A percentile compares a stretch with the other conserved stretches of the same genome.
Conservation (phyloP, 2,888 invertebrate species). For the Listrodromus nycthemerus region DNA sequence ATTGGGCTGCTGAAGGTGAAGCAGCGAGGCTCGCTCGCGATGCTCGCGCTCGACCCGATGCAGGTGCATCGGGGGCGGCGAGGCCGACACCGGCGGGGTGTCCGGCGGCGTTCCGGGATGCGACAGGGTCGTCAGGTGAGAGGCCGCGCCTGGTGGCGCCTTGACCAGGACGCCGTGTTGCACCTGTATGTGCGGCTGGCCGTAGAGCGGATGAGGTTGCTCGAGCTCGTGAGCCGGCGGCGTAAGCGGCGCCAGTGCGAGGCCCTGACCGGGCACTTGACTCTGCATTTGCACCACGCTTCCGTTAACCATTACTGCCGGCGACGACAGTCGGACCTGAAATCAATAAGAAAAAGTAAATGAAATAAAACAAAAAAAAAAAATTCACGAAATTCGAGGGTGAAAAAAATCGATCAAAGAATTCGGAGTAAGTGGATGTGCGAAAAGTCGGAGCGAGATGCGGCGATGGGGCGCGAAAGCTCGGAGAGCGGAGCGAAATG, state of each 20-base stretch:
- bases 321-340: constrained; percentile 80
- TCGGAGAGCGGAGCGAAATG: too few relatives aligned
- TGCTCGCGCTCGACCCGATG: constrained; percentile 79
- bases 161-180: constrained; percentile 82
- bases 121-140: constrained; percentile 80
- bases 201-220: constrained; percentile 81
- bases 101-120: constrained; percentile 94
- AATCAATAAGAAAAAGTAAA: background rate
- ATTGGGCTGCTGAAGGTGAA: constrained; percentile 77
- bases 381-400: background rate
- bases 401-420: too few relatives aligned
- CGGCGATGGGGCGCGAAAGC: background rate
- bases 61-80: constrained; percentile 86
- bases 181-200: constrained; percentile 82
- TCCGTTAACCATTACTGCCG: constrained; percentile 80
- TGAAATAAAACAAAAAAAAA: background rate
- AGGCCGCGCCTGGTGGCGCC: constrained; percentile 80
- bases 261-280: constrained; percentile 74
- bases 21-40: constrained; percentile 76
- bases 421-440: background rate
- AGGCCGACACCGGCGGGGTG: constrained; percentile 90
- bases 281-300: constrained; percentile 78
- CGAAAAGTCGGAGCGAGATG: background rate
- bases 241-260: constrained; percentile 85
- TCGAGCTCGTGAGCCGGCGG: constrained; percentile 88